These are phyloP conservation scores for Syngnathus rostellatus DNA, from an alignment of 2,797 vertebrate species.

Conservation along the genomic window DNA sequence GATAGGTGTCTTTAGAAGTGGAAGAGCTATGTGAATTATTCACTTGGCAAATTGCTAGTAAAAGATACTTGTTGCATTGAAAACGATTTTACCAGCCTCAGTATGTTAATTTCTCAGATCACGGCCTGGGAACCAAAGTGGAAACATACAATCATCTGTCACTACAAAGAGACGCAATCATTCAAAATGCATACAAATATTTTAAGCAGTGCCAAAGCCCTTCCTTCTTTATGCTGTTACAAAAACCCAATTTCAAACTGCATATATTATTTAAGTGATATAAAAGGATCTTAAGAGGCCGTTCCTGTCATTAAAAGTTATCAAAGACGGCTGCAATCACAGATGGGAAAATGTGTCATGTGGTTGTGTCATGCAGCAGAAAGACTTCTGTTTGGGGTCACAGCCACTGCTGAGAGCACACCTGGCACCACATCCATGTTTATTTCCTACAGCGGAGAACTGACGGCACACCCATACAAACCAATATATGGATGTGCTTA, in stretches of 20 bases:
- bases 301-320: slow-evolving; percentile 22
- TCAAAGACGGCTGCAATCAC: slow-evolving; percentile 27
- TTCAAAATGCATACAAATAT: slow-evolving; percentile 1
- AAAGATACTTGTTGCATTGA: slow-evolving; percentile 67
- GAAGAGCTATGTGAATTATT: slow-evolving; percentile 68
- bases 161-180: background rate
- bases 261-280: background rate
- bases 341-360: slow-evolving; percentile 39
- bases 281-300: background rate
- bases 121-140: background rate
- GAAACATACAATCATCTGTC: background rate
- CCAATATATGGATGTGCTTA: slow-evolving; percentile 7
- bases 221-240: background rate
- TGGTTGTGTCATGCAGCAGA: slow-evolving; percentile 38
- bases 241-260: background rate
- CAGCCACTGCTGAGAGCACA: slow-evolving; percentile 55
- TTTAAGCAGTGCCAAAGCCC: background rate
- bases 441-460: slow-evolving; percentile 26
- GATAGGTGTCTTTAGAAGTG: slow-evolving; percentile 61
- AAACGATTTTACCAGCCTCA: slow-evolving; percentile 24
- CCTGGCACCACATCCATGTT: slow-evolving; percentile 38
- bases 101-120: slow-evolving; percentile 25
- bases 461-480: slow-evolving; percentile 29
- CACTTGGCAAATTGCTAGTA: slow-evolving; percentile 65
- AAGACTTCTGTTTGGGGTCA: slow-evolving; percentile 56